Conservation (phyloP, 2,113 vertebrate genomes). For the Thalassarche chlororhynchos region DNA sequence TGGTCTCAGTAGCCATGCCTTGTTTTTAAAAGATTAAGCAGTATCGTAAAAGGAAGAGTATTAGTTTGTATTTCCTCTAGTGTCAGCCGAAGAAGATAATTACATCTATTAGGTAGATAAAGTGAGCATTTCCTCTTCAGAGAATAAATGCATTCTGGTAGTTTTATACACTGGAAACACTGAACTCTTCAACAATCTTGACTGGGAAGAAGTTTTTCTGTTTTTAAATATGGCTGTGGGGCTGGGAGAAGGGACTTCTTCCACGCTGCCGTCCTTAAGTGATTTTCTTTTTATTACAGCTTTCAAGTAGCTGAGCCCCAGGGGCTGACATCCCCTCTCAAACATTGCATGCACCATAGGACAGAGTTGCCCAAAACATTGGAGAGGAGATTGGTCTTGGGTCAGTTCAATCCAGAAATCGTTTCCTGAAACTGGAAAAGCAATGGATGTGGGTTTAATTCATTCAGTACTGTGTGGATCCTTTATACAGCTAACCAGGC, state of each 20-base stretch:
- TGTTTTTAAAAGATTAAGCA: conserved; percentile 13
- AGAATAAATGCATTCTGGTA: neutral
- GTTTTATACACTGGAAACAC: neutral
- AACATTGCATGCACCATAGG: neutral
- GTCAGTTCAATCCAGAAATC: neutral
- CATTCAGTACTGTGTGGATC: neutral
- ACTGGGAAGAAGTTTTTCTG: neutral
- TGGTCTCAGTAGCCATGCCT: neutral
- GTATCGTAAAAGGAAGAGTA: neutral
- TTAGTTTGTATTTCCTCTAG: conserved; percentile 5
- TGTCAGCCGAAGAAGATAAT: neutral
- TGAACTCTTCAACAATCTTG: neutral
- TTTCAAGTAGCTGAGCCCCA: neutral
- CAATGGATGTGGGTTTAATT: neutral
- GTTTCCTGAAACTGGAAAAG: neutral
- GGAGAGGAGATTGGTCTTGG: neutral
- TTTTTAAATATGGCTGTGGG: neutral
- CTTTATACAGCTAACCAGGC: neutral
- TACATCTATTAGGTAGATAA: neutral
- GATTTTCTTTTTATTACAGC: neutral
- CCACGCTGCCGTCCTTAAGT: neutral
- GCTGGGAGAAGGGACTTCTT: neutral
- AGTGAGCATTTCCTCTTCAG: neutral
- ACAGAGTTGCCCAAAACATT: neutral
- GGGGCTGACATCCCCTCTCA: neutral